Evolutionary conservation across 2,888 invertebrate species (phyloP), one percentile per base, ranked within the genome.

Genomic region (Fabriciana adippe): DNA sequence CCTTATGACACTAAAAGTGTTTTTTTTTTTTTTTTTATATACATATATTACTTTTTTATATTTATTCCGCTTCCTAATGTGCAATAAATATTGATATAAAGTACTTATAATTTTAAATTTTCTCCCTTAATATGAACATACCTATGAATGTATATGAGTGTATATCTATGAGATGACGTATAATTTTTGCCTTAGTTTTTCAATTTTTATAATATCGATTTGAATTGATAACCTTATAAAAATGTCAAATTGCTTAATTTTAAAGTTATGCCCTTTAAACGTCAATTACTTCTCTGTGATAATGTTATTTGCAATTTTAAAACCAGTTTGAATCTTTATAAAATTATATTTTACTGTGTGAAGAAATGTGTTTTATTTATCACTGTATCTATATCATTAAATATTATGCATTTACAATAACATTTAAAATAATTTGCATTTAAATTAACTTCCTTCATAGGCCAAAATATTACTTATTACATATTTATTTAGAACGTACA

Each of bases 211-310:
- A 55, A 3, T 18, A 6, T 11, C 11, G 8, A 18, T 61, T 41
- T 18, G 13, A 18, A 55, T n/a, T n/a, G 6, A 35, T 55, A 54
- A 1, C 11, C n/a, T 11, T 47, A 13, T 18, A 55, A 47, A 48
- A 14, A 41, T 41, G 35, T 41, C 11, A 41, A 41, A 41, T 11
- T 41, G 35, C 16, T 16, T 48, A 31, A 55, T 16, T 18, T n/a
- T 15, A 3, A 59, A 50, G 21, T 41, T 35, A n/a, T 64, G 55
- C 57, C 16, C 6, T 47, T 41, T 62, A 59, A 57, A 45, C 5
- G 45, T 41, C 47, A 57, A 47, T 47, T 59, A 57, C 16, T 13
- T 31, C 26, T 50, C 63, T 69, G 66, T 63, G 63, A 69, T 66
- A 48, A 50, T 55, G 14, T 63, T 53, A 59, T 59, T 50, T 14